Conservation (phyloP, 92 coral and sea anemone genomes). For the Porites rus region DNA sequence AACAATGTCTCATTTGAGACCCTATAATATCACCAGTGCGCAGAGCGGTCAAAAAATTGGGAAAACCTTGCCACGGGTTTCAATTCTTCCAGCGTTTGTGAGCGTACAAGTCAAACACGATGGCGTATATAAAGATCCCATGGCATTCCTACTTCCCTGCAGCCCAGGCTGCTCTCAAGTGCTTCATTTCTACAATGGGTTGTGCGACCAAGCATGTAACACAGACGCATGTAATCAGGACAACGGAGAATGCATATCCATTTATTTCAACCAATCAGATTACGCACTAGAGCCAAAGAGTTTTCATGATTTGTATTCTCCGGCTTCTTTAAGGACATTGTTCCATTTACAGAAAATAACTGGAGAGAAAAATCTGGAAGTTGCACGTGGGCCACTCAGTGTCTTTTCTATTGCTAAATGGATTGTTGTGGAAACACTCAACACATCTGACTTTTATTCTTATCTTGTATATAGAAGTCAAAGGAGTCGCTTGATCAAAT, state of each 20-base stretch:
- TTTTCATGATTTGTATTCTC: conserved; percentile 1
- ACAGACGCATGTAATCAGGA: conserved; percentile 51
- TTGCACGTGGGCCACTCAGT: conserved; percentile 66
- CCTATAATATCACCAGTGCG: conserved; percentile 51
- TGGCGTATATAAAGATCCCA: conserved; percentile 39
- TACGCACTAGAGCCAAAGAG: conserved; percentile 2
- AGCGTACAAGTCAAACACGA: conserved; percentile 21
- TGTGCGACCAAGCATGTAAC: conserved; percentile 58
- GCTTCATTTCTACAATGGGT: conserved; percentile 48
- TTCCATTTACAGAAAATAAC: conserved; percentile 54
- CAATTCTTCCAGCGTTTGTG: conserved; percentile 35
- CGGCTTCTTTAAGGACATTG: conserved; percentile 37
- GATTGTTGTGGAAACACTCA: conserved; percentile 32
- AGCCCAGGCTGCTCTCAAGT: conserved; percentile 60
- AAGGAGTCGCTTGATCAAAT: background rate
- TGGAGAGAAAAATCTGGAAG: conserved; percentile 17
- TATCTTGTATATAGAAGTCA: conserved; percentile 36
- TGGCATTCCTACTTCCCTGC: conserved; percentile 47
- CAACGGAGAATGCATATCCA: conserved; percentile 49
- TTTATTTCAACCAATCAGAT: background rate
- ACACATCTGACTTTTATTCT: conserved; percentile 19
- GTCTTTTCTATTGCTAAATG: conserved; percentile 47
- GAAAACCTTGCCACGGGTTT: background rate
- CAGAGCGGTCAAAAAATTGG: conserved; percentile 61
- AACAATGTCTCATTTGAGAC: conserved; percentile 52